Evolutionary conservation across 2,888 invertebrate species (phyloP), one percentile per base, ranked within the genome.

Genomic region (Neuroscelio doddi): DNA sequence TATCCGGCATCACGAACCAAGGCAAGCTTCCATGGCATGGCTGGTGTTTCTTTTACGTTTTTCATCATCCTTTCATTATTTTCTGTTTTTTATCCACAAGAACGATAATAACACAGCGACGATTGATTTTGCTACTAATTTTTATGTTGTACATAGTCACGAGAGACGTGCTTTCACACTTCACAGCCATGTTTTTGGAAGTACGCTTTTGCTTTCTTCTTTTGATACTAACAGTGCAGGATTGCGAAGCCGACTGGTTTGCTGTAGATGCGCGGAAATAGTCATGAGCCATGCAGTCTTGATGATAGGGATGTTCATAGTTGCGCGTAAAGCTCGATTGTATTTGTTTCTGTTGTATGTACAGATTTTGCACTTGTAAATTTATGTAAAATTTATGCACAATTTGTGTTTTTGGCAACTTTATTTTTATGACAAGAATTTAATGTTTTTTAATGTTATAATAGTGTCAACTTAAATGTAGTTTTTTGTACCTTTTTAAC

Each of bases 21-120:
- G 84, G 84, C 84, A 84, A 84, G 83, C 82, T 81, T 82, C 82
- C 84, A 84, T 83, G 74, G 84, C 84, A 84, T 84, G 84, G 83
- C 83, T 83, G 84, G 81, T 81, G 78, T 75, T n/a, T 67, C 53
- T 65, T 69, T 53, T 49, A 57, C 71, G 50, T 61, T 55, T 30
- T 59, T 38, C 16, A 38, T 38, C 38, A 38, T 17, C 21, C 17
- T 38, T 38, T 16, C 15, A 46, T 52, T 42, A n/a, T 42, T 42
- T 26, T 42, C 12, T 30, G 1, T 27, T 27, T 44, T 27, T 44
- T 27, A 7, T 53, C 49, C 56, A 56, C 24, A 59, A 47, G 62
- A 57, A 55, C 46, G 17, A 38, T 17, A 12, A 65, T 68, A 61
- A 65, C 65, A 61, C 47, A 59, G 52, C 55, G 36, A 57, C 29